phyloP scores from a whole-genome alignment of 2,113 vertebrate genomes.

The Puffinus mauretanicus region DNA sequence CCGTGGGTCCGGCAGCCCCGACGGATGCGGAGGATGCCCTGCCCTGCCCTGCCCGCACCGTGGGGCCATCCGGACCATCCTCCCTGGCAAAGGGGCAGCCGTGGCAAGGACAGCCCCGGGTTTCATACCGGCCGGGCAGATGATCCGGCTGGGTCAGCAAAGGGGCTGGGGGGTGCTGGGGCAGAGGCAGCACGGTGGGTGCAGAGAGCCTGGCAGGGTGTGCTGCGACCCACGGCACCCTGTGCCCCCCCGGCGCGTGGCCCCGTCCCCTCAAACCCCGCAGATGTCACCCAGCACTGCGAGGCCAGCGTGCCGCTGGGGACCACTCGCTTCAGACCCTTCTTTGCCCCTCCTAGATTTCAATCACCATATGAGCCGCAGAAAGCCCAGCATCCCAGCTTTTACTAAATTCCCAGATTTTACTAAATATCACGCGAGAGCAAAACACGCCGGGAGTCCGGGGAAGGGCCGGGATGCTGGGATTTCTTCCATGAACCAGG shows the following conservation, averaged over 20 bases:
- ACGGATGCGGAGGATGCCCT: rapidly evolving
- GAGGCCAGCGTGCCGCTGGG: neutral
- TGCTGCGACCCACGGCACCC: neutral
- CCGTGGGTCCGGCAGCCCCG: rapidly evolving
- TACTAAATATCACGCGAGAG: neutral
- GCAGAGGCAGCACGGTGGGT: neutral
- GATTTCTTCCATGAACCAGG: neutral
- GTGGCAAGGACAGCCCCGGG: neutral
- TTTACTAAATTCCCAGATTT: neutral
- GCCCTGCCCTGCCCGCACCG: neutral
- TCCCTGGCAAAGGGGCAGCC: neutral
- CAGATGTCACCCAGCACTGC: neutral
- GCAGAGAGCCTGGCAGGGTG: neutral
- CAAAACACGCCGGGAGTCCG: neutral
- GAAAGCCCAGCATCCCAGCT: neutral
- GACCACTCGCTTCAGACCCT: neutral
- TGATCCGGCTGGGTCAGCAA: neutral
- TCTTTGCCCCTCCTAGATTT: neutral
- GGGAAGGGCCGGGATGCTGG: neutral
- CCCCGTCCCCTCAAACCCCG: neutral
- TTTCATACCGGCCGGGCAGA: rapidly evolving
- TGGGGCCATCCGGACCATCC: neutral
- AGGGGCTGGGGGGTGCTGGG: neutral
- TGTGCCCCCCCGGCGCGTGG: neutral
- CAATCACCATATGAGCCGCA: neutral